These are phyloP conservation scores for Brenthis hecate DNA, from an alignment of 2,888 invertebrate species.

Conservation along the genomic window DNA sequence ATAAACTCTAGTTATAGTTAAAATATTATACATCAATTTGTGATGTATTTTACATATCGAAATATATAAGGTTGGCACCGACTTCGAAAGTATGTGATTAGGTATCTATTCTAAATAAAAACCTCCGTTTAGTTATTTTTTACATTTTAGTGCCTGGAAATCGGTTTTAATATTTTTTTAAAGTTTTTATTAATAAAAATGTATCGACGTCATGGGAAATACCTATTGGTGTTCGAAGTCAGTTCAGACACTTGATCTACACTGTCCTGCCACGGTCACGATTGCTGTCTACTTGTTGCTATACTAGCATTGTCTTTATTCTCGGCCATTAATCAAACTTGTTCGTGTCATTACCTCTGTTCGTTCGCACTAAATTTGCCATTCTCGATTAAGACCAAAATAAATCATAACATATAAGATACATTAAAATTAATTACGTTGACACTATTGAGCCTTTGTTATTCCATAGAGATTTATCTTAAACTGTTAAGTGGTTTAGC, in stretches of 20 bases:
- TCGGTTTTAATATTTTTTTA: too few species aligned
- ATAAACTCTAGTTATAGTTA: too few species aligned
- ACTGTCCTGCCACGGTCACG: slow-evolving; percentile 2
- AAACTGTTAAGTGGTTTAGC: slow-evolving; percentile 6
- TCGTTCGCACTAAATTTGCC: slow-evolving; percentile 35
- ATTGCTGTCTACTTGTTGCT: slow-evolving; percentile 16
- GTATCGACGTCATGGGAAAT: neutral
- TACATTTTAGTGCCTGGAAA: too few species aligned
- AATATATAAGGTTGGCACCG: too few species aligned
- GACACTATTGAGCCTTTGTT: neutral
- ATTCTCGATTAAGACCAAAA: slow-evolving; percentile 29
- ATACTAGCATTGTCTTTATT: slow-evolving; percentile 17
- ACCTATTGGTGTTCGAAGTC: too few species aligned
- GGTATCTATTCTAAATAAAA: too few species aligned
- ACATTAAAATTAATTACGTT: slow-evolving; percentile 1
- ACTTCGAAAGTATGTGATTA: too few species aligned
- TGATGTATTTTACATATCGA: too few species aligned
- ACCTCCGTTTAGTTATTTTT: too few species aligned
- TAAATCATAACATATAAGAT: slow-evolving; percentile 25
- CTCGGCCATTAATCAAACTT: slow-evolving; percentile 34
- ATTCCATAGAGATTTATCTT: neutral
- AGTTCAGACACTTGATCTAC: slow-evolving; percentile 8
- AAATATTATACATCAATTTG: too few species aligned
- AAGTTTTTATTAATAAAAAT: neutral
- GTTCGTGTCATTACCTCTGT: slow-evolving; percentile 31